Evolutionary conservation across 2,113 vertebrate species (phyloP).

Genomic region (human (Homo sapiens)): DNA sequence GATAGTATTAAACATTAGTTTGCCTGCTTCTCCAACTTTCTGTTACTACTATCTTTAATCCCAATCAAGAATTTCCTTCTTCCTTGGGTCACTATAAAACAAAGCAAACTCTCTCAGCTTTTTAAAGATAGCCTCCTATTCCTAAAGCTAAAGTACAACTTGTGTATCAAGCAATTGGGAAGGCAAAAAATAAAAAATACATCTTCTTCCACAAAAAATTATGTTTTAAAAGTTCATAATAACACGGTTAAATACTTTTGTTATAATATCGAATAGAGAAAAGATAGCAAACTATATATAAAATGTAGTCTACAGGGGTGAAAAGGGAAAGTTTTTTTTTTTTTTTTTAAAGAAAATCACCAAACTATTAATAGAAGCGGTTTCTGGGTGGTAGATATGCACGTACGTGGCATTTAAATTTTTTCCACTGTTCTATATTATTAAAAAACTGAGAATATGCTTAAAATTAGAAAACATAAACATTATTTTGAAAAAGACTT

Average conservation of each 20-base stretch:
- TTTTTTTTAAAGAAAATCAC: background rate
- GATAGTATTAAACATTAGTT: background rate
- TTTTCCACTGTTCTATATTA: background rate
- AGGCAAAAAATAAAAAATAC: background rate
- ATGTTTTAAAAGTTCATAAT: background rate
- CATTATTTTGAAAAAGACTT: background rate
- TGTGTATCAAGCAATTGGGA: background rate
- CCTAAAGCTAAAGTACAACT: background rate
- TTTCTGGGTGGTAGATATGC: background rate
- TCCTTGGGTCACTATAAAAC: background rate
- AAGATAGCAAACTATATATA: background rate
- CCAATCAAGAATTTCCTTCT: background rate
- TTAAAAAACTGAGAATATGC: background rate
- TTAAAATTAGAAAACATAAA: constrained; percentile 15
- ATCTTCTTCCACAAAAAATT: background rate
- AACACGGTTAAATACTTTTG: background rate
- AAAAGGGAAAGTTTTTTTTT: background rate
- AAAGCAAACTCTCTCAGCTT: background rate
- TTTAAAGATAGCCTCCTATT: background rate
- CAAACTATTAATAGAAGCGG: background rate
- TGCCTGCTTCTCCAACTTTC: background rate
- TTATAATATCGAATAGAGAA: background rate
- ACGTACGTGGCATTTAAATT: background rate
- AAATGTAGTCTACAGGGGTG: background rate
- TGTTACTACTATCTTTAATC: background rate